phyloP scores from a whole-genome alignment of 2,888 invertebrate genomes.

The Thereva nobilitata region DNA sequence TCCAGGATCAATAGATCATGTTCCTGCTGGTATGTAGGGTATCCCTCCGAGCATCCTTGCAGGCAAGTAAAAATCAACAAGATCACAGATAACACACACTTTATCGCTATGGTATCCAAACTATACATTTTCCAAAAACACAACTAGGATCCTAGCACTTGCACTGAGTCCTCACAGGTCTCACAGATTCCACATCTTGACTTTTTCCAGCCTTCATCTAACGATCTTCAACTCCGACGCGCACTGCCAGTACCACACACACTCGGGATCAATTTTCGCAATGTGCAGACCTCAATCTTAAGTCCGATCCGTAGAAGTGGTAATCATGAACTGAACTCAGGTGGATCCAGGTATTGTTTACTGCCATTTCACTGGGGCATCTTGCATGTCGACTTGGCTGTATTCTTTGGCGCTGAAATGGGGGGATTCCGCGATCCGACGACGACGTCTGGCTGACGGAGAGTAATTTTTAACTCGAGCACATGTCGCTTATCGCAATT shows the following conservation, averaged over 20 bases:
- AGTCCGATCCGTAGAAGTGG: constrained; percentile 16
- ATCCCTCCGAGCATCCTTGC: constrained; percentile 42
- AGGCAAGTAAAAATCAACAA: constrained; percentile 6
- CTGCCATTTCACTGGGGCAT: constrained; percentile 37
- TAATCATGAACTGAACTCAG: constrained; percentile 30
- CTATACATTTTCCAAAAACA: constrained; percentile 34
- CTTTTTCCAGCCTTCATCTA: constrained; percentile 2
- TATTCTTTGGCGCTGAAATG: constrained; percentile 17
- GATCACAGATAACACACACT: constrained; percentile 27
- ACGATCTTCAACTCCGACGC: constrained; percentile 18
- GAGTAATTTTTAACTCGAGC: constrained; percentile 24
- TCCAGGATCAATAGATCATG: constrained; percentile 76
- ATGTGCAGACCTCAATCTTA: background rate
- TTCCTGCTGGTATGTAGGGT: constrained; percentile 65
- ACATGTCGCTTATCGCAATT: constrained; percentile 16
- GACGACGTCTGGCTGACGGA: background rate
- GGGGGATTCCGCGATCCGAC: constrained; percentile 13
- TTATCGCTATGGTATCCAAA: constrained; percentile 13
- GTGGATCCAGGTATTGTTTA: constrained; percentile 22
- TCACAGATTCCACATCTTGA: constrained; percentile 17
- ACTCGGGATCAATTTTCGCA: background rate
- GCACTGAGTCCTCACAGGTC: background rate
- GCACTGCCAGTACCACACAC: constrained; percentile 7
- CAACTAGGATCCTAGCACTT: background rate
- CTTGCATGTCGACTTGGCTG: constrained; percentile 22